phyloP scores from a whole-genome alignment of 2,113 vertebrate genomes.

The Oncorhynchus keta region DNA sequence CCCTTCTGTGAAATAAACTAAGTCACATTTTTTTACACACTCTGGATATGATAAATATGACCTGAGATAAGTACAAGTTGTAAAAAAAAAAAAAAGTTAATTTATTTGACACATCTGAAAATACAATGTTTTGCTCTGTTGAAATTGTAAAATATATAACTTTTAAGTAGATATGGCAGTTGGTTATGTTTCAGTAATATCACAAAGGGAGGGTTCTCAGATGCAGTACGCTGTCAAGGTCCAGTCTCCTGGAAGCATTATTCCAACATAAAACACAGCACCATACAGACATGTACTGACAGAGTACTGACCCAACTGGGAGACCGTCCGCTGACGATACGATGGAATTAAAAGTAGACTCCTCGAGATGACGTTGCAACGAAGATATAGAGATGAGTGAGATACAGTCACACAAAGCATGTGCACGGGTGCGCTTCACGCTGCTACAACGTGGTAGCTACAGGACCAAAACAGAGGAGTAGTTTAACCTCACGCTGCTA shows the following conservation, averaged over 20 bases:
- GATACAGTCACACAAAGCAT: too few species aligned
- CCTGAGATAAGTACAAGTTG: background rate
- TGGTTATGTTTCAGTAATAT: slow-evolving; percentile 52
- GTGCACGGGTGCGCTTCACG: too few species aligned
- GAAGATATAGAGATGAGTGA: too few species aligned
- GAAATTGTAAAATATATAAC: slow-evolving; percentile 68
- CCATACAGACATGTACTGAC: slow-evolving; percentile 20
- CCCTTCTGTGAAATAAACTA: too few species aligned
- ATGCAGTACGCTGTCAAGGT: slow-evolving; percentile 54
- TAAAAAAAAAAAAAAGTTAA: slow-evolving; percentile 44
- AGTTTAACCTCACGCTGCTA: too few species aligned
- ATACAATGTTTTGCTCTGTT: slow-evolving; percentile 63
- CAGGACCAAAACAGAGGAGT: too few species aligned
- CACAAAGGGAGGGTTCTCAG: slow-evolving; percentile 66
- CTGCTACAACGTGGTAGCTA: too few species aligned
- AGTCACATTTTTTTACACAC: too few species aligned
- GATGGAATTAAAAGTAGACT: background rate
- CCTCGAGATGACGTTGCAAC: background rate
- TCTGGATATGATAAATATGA: too few species aligned
- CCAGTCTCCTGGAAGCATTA: slow-evolving; percentile 38
- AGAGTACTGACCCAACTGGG: slow-evolving; percentile 8
- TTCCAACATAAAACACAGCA: slow-evolving; percentile 48
- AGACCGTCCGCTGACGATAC: background rate
- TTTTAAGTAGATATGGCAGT: slow-evolving; percentile 58
- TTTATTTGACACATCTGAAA: slow-evolving; percentile 75